Conservation (phyloP, 1,140 invertebrate species). For the Aphaenogaster floridana region DNA sequence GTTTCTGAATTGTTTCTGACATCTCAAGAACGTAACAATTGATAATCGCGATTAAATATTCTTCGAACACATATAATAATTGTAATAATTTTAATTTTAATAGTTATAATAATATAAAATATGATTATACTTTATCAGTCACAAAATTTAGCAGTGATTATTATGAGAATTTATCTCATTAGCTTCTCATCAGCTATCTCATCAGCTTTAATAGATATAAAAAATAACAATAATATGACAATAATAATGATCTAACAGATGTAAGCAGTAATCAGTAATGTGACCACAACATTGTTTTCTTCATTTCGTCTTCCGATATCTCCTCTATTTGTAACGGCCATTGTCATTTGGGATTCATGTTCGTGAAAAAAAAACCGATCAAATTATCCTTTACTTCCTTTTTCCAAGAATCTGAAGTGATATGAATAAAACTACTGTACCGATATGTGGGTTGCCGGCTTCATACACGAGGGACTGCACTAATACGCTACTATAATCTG, state of each 20-base stretch:
- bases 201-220: not conserved
- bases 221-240: slow-evolving; percentile 33
- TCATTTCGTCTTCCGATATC: not conserved
- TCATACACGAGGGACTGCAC: slow-evolving; percentile 77
- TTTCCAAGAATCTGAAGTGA: slow-evolving; percentile 49
- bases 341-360: slow-evolving; percentile 56
- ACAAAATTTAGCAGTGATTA: not conserved
- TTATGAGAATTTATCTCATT: not conserved
- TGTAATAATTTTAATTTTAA: not conserved
- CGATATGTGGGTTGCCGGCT: slow-evolving; percentile 77
- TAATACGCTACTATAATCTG: slow-evolving; percentile 66
- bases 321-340: slow-evolving; percentile 36
- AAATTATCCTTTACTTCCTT: slow-evolving; percentile 64
- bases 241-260: slow-evolving; percentile 51
- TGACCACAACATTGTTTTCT: not conserved
- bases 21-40: not conserved
- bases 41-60: not conserved
- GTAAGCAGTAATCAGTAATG: not conserved
- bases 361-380: slow-evolving; percentile 65
- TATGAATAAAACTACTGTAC: slow-evolving; percentile 73
- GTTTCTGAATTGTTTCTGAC: not conserved
- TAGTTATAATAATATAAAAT: not conserved
- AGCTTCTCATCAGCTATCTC: too few relatives aligned
- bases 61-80: not conserved
- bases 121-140: not conserved